phyloP scores from a whole-genome alignment of 1,140 invertebrate genomes.

The Ruditapes philippinarum region DNA sequence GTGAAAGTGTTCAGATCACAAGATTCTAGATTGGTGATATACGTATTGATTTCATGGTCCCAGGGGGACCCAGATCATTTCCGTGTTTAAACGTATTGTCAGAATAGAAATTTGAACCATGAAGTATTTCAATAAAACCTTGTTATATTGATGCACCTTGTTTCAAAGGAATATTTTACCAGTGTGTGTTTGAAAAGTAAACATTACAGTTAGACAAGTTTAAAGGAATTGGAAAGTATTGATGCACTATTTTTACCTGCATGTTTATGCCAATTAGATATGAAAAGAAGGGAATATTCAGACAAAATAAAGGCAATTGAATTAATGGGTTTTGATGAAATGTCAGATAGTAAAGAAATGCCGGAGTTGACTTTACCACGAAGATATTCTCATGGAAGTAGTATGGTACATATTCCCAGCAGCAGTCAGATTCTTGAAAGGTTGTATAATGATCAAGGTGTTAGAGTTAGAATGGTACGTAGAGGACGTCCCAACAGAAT shows the following conservation, averaged over 20 bases:
- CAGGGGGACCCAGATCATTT: background rate
- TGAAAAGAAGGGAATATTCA: slow-evolving; percentile 9
- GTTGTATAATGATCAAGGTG: slow-evolving; percentile 73
- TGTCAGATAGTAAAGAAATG: background rate
- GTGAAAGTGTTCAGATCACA: background rate
- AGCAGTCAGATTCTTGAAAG: slow-evolving; percentile 68
- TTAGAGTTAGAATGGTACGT: slow-evolving; percentile 69
- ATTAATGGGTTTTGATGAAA: slow-evolving; percentile 13
- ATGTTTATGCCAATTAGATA: background rate
- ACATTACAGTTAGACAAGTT: background rate
- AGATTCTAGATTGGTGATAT: background rate
- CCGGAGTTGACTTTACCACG: background rate
- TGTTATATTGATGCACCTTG: background rate
- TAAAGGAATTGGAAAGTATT: background rate
- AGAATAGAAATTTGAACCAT: background rate
- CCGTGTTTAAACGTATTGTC: background rate
- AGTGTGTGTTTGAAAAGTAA: background rate
- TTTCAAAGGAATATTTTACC: background rate
- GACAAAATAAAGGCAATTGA: slow-evolving; percentile 21
- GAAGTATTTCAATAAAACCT: background rate
- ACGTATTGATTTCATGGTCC: background rate
- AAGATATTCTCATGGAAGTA: slow-evolving; percentile 2
- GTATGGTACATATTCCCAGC: slow-evolving; percentile 59
- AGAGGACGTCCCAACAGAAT: slow-evolving; percentile 62
- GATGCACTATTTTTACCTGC: background rate